These are phyloP conservation scores for Oxygymnocypris stewartii DNA, from an alignment of 2,113 vertebrate genomes.

Conservation along the genomic window DNA sequence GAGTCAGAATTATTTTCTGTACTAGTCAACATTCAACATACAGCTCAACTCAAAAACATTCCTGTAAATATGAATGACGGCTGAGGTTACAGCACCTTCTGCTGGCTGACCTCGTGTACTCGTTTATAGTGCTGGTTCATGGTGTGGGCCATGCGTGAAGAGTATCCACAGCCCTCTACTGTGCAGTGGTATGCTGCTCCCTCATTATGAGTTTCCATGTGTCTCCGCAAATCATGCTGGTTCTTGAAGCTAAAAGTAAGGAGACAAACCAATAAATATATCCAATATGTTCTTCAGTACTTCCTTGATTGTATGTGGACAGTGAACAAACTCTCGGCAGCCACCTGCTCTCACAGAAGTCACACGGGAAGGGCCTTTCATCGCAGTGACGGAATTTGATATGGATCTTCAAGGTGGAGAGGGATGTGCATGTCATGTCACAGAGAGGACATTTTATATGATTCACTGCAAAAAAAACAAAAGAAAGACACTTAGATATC, in stretches of 20 bases:
- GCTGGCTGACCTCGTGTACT: constrained; percentile 66
- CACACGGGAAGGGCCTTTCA: constrained; percentile 73
- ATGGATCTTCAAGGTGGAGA: constrained; percentile 76
- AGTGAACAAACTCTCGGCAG: not conserved
- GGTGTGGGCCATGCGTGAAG: constrained; percentile 66
- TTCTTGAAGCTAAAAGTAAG: constrained; percentile 75
- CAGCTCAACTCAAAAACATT: not conserved
- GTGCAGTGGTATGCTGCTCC: constrained; percentile 78
- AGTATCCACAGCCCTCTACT: constrained; percentile 75
- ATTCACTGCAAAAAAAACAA: constrained; percentile 58
- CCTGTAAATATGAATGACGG: not conserved
- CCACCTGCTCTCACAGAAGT: constrained; percentile 76
- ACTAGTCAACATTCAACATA: not conserved
- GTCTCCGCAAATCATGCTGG: constrained; percentile 75
- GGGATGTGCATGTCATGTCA: constrained; percentile 70
- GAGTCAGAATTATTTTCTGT: not conserved
- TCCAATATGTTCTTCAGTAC: not conserved
- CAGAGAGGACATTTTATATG: constrained; percentile 71
- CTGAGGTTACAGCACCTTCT: not conserved
- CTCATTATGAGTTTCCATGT: constrained; percentile 76
- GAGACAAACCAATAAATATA: not conserved
- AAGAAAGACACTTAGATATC: not conserved
- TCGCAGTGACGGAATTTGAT: constrained; percentile 75
- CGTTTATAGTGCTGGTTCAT: constrained; percentile 74
- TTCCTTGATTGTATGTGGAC: not conserved